These are phyloP conservation scores for Nematopogon swammerdamellus DNA, from an alignment of 2,888 invertebrate genomes.

Conservation along the genomic window DNA sequence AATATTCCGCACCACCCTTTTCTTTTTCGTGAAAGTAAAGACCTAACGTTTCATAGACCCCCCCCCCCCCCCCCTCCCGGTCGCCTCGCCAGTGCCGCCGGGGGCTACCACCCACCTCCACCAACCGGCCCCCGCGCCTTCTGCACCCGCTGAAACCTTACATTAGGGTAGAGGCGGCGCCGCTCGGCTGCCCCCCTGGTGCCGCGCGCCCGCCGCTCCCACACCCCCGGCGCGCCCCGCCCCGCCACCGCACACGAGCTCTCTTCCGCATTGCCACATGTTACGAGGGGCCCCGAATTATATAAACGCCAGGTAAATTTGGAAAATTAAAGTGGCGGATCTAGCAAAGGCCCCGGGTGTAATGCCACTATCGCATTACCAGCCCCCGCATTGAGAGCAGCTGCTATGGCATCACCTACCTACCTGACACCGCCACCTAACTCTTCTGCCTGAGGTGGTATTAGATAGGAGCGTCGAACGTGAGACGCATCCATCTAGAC, in stretches of 20 bases:
- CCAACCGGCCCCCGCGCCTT: too few species aligned
- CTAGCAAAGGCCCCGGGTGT: background rate
- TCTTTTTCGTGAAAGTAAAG: conserved; percentile 33
- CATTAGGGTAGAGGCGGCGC: background rate
- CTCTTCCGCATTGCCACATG: conserved; percentile 20
- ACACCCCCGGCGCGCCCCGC: too few species aligned
- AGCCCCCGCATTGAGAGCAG: too few species aligned
- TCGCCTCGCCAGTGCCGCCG: too few species aligned
- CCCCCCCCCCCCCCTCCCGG: too few species aligned
- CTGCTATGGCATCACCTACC: too few species aligned
- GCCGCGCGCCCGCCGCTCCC: background rate
- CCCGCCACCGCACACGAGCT: background rate
- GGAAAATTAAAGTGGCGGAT: conserved; percentile 43
- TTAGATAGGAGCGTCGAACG: too few species aligned
- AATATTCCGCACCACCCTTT: conserved; percentile 49
- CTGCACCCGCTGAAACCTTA: background rate
- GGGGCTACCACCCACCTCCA: too few species aligned
- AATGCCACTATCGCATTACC: background rate
- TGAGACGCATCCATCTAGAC: too few species aligned
- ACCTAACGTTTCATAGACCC: background rate
- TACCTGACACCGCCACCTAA: too few species aligned
- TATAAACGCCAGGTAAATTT: conserved; percentile 52
- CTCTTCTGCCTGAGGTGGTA: too few species aligned
- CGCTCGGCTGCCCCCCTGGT: background rate
- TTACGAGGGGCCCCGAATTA: conserved; percentile 37